Evolutionary conservation across 1,140 invertebrate species (phyloP).

Genomic region (Plectus sambesii): DNA sequence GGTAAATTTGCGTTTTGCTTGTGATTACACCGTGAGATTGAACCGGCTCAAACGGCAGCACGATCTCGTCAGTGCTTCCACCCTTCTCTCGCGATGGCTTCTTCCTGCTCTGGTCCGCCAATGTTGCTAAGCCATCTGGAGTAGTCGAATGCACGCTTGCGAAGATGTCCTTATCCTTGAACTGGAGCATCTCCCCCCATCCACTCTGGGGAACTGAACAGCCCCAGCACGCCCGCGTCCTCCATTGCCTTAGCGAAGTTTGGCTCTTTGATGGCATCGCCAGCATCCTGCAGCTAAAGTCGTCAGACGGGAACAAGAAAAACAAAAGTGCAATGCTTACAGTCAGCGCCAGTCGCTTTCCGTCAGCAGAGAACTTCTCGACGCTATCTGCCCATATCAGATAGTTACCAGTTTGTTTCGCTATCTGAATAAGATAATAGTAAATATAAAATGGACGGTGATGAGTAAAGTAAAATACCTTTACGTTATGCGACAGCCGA

Average conservation of each 20-base stretch:
- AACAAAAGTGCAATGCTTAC: conserved; percentile 17
- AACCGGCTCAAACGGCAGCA: conserved; percentile 84
- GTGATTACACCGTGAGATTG: conserved; percentile 70
- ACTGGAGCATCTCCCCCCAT: conserved; percentile 72
- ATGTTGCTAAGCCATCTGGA: too few species aligned
- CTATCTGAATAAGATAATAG: conserved; percentile 63
- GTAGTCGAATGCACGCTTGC: conserved; percentile 54
- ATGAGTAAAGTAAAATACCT: conserved; percentile 58
- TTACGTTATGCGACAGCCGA: conserved; percentile 85
- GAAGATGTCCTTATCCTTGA: conserved; percentile 52
- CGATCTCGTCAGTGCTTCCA: conserved; percentile 83
- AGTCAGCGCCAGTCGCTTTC: conserved; percentile 48
- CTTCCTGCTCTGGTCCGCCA: too few species aligned
- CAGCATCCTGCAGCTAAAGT: conserved; percentile 64
- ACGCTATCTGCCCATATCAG: conserved; percentile 79
- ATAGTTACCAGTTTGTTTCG: conserved; percentile 97
- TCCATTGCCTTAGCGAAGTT: conserved; percentile 91
- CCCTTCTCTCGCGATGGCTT: too few species aligned
- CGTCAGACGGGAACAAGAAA: conserved; percentile 4
- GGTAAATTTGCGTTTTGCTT: too few species aligned
- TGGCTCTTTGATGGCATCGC: conserved; percentile 94
- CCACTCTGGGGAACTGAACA: conserved; percentile 92
- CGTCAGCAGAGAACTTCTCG: conserved; percentile 88
- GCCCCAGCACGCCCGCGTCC: conserved; percentile 81
- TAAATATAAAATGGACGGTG: conserved; percentile 5